Evolutionary conservation across 2,113 vertebrate genomes (phyloP), one percentile per base, ranked within the genome.

Genomic region (Erythrolamprus reginae): DNA sequence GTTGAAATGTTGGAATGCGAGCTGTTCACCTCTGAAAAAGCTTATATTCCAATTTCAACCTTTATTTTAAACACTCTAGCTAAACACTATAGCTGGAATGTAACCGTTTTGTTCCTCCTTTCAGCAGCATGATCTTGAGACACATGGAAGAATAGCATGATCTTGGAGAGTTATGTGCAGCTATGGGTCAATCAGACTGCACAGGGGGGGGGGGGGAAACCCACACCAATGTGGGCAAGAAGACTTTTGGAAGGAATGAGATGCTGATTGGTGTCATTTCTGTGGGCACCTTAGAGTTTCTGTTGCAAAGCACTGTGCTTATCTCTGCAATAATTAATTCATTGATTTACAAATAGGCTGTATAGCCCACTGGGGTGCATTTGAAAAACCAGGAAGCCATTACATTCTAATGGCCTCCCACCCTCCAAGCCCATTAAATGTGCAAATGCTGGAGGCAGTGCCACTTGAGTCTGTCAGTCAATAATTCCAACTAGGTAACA

Each of bases 401-500:
- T 93, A 42, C 7, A 5, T 82, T 90, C 70, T 82, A 91, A 90
- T 38, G 58, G 33, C 90, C 47, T 90, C 95, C 94, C 65, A 89
- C 89, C 90, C 84, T 92, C 83, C 77, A 92, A 88, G 56, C 0
- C 19, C 50, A 48, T 55, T 83, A 89, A 92, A 48, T 77, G 50
- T 42, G 42, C 50, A 86, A 91, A 23, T 92, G 84, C 83, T 61
- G 52, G 86, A 89, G 91, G 86, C 65, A 45, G 33, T 51, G 92
- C 91, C 50, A 83, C 87, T 95, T 91, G 89, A 84, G 83, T 92
- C 88, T 92, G 92, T 87, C 91, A 89, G 82, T 96, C 94, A 93
- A 93, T 94, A 95, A 91, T 61, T 94, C 91, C 90, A 95, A 91
- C 77, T 56, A 86, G 82, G 94, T 89, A 88, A 45, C 89, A 87